These are phyloP conservation scores for Bolinopsis microptera DNA, from an alignment of 37 sponge, comb jelly and placozoan genomes.

Conservation along the genomic window DNA sequence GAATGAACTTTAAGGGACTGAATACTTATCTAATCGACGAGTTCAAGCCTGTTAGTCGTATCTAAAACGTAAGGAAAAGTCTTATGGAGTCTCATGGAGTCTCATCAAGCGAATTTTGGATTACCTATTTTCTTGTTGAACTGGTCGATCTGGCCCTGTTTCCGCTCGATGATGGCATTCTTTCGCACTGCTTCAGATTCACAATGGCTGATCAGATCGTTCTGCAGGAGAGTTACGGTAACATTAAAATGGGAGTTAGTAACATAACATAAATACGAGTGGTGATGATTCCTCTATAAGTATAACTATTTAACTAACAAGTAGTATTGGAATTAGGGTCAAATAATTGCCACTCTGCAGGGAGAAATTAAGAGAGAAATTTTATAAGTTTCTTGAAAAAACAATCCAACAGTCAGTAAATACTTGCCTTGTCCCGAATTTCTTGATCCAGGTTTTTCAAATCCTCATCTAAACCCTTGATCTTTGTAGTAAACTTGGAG, in stretches of 20 bases:
- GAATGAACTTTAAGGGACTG: too few relatives aligned
- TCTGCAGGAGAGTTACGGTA: slow-evolving; percentile 67
- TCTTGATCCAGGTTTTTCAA: slow-evolving; percentile 75
- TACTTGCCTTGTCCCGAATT: slow-evolving; percentile 68
- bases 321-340: not conserved
- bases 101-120: slow-evolving; percentile 44
- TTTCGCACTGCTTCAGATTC: slow-evolving; percentile 80
- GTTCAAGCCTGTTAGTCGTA: too few relatives aligned
- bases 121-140: slow-evolving; percentile 92
- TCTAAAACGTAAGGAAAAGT: too few relatives aligned
- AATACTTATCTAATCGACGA: too few relatives aligned
- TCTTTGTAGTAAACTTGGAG: slow-evolving; percentile 68
- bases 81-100: too few relatives aligned
- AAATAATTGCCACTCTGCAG: too few relatives aligned
- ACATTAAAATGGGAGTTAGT: too few relatives aligned
- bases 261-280: too few relatives aligned
- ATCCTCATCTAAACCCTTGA: slow-evolving; percentile 72
- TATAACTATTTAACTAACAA: not conserved
- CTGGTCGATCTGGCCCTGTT: slow-evolving; percentile 97
- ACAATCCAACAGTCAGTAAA: too few relatives aligned
- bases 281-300: too few relatives aligned
- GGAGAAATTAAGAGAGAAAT: too few relatives aligned
- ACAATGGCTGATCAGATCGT: slow-evolving; percentile 77
- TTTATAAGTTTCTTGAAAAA: too few relatives aligned
- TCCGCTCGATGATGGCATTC: slow-evolving; percentile 94